A percentile compares a stretch with the other conserved stretches of the same genome.
Conservation (phyloP, 2,797 vertebrate genomes). For the Enteromius anoplus region DNA sequence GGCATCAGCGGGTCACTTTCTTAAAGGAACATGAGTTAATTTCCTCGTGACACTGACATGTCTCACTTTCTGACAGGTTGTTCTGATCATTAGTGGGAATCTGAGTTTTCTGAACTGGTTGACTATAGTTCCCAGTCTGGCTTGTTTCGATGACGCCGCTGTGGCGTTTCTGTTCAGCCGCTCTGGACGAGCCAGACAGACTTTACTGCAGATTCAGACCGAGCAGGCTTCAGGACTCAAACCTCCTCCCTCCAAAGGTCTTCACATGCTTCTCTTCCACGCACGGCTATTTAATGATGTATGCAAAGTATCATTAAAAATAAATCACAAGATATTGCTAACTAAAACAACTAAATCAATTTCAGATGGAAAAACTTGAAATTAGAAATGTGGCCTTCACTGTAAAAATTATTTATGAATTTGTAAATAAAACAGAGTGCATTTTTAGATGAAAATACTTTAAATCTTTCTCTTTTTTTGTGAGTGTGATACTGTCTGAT, state of each 20-base stretch:
- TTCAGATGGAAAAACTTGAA: neutral
- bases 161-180: conserved; percentile 80
- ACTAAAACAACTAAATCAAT: neutral
- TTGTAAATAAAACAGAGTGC: neutral
- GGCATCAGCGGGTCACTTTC: neutral
- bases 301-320: neutral
- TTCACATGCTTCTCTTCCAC: neutral
- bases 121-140: conserved; percentile 90
- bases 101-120: conserved; percentile 98
- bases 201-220: conserved; percentile 71
- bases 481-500: neutral
- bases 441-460: neutral
- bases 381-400: neutral
- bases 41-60: neutral
- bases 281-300: neutral
- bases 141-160: conserved; percentile 89
- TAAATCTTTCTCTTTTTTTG: neutral
- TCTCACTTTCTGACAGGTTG: conserved; percentile 70
- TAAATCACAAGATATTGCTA: neutral
- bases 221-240: conserved; percentile 46
- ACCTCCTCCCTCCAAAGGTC: conserved; percentile 65
- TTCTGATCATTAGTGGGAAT: conserved; percentile 91
- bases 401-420: neutral
- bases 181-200: conserved; percentile 63
- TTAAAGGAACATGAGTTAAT: neutral